These are phyloP conservation scores for Halcyon chelicuti DNA, from an alignment of 2,797 vertebrate genomes.

Conservation along the genomic window DNA sequence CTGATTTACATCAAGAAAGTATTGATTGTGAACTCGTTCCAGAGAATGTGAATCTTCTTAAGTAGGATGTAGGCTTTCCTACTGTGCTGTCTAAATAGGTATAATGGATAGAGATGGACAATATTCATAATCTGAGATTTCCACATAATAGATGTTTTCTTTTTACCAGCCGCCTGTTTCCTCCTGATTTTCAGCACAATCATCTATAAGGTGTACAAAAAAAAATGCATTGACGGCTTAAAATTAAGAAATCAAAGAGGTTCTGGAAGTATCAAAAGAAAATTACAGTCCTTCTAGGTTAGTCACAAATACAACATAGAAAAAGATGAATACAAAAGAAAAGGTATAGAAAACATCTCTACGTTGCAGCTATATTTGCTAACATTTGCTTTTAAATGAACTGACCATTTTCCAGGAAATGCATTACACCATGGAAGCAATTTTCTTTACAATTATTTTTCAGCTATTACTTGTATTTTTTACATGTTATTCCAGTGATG, in stretches of 20 bases:
- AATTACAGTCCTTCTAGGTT: background rate
- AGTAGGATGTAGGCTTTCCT: background rate
- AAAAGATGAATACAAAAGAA: background rate
- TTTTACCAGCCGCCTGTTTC: background rate
- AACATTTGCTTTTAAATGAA: background rate
- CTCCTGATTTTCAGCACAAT: background rate
- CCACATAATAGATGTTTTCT: background rate
- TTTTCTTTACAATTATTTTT: slow-evolving; percentile 17
- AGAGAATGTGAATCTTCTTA: background rate
- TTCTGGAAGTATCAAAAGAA: background rate
- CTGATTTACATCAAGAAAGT: background rate
- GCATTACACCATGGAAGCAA: background rate
- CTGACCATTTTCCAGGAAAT: background rate
- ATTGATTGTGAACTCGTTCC: background rate
- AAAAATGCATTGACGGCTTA: background rate
- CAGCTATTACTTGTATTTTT: background rate
- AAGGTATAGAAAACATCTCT: background rate
- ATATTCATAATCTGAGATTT: background rate
- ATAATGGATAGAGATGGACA: background rate
- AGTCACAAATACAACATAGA: background rate
- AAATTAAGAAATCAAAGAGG: background rate
- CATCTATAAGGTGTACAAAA: background rate
- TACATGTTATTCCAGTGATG: background rate
- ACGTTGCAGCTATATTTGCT: background rate
- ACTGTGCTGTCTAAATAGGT: background rate